Evolutionary conservation across 1,140 invertebrate genomes (phyloP), one percentile per base, ranked within the genome.

Genomic region (Scaptodrosophila lebanonensis): DNA sequence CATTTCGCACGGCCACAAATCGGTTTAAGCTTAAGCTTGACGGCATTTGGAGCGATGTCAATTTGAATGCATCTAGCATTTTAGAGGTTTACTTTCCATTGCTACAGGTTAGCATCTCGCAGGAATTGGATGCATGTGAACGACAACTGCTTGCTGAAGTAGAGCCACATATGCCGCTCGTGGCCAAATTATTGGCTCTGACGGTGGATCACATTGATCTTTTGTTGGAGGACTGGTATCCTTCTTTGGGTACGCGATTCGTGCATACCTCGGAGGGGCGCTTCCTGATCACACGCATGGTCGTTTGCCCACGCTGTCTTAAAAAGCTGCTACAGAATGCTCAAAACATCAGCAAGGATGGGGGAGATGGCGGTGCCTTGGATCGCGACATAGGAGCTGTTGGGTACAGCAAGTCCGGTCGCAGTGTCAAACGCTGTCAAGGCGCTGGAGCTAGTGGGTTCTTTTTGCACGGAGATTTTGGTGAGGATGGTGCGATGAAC

Each of bases 201-300:
- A 91, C 96, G n/a, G 95, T 98, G 0, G 97, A 98, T 86, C 97
- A 99, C 84, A 95, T 99, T 67, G 98, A 99, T 86, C 93, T 97
- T 42, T 87, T 99, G 15, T 87, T 99, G 0, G 98, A 99, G 87
- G 98, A 99, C 87, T 99, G 98, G 98, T 99, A 98, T 88, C 97
- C 97, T 0, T 95, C 95, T 0, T 88, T 97, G 35, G 94, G 98
- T 3, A 99, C 97, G 1, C 90, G 98, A 33, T 99, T 99, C 88
- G 96, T 97, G 1, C 98, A 99, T 83, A 99, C 97, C 0, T 97
- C 96, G 0, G 97, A 98, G 86, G 98, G 98, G 1, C 93, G 95
- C 62, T 95, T 98, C 84, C 88, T 99, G 16, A 95, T 99, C 6
- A 99, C 96, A 0, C 89, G 98, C n/a, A 83, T 99, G 12, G 93